Evolutionary conservation across 2,888 invertebrate genomes (phyloP).

Genomic region (Gymnosoma rotundatum): DNA sequence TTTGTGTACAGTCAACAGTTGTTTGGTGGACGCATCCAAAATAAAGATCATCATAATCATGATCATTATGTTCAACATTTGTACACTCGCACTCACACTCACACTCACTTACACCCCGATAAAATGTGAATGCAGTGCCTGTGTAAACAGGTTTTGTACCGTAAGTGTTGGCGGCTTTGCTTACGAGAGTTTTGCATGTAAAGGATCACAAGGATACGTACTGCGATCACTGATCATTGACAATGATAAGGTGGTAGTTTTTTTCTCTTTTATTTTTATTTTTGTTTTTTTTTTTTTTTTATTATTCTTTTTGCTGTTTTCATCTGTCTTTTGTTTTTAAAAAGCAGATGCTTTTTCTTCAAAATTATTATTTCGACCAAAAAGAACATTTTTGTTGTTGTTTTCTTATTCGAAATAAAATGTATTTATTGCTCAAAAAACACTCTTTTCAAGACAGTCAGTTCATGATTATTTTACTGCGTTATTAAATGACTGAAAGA

Average conservation of each 20-base stretch:
- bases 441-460: constrained; percentile 14
- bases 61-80: constrained; percentile 1
- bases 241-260: constrained; percentile 59
- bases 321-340: constrained; percentile 53
- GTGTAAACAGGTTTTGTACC: constrained; percentile 57
- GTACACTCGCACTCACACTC: constrained; percentile 5
- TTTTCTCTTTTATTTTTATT: not conserved
- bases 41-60: constrained; percentile 32
- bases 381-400: constrained; percentile 7
- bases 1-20: constrained; percentile 65
- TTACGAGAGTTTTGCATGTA: constrained; percentile 46
- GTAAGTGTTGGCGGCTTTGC: constrained; percentile 59
- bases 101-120: constrained; percentile 8
- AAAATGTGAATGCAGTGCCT: constrained; percentile 13
- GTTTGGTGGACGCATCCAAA: constrained; percentile 53
- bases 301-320: constrained; percentile 47
- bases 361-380: constrained; percentile 24
- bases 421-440: constrained; percentile 8
- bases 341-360: constrained; percentile 53
- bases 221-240: constrained; percentile 50
- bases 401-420: constrained; percentile 54
- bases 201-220: constrained; percentile 62
- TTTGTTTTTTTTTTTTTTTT: constrained; percentile 8
- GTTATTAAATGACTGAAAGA: not conserved
- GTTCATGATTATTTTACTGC: constrained; percentile 24